A percentile compares a stretch with the other conserved stretches of the same genome.
Evolutionary conservation across 1,140 invertebrate genomes (phyloP).

Genomic region (Cherax quadricarinatus): DNA sequence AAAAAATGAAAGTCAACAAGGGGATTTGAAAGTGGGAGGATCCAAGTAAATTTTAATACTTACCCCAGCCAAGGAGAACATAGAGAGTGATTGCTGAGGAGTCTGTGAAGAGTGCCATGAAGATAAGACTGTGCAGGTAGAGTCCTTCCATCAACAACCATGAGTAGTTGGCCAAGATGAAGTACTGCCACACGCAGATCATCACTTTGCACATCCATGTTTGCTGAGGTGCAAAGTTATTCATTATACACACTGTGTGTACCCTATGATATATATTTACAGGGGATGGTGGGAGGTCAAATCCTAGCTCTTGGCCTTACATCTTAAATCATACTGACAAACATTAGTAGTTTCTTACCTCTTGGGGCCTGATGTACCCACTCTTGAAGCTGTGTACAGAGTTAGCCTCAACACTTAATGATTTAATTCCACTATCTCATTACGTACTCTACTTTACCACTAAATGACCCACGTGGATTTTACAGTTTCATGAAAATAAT

Average conservation of each 20-base stretch:
- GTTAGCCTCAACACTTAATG: too few species aligned
- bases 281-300: background rate
- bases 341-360: too few species aligned
- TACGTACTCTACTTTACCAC: too few species aligned
- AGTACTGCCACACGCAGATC: constrained; percentile 84
- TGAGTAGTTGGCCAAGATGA: constrained; percentile 86
- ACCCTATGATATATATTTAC: background rate
- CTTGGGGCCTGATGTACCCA: too few species aligned
- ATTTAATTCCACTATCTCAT: too few species aligned
- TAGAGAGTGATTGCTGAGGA: constrained; percentile 83
- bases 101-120: constrained; percentile 85
- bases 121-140: constrained; percentile 88
- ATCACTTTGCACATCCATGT: constrained; percentile 85
- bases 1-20: too few species aligned
- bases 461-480: too few species aligned
- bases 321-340: too few species aligned
- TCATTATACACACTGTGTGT: background rate
- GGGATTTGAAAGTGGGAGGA: too few species aligned
- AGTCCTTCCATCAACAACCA: constrained; percentile 91
- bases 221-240: background rate
- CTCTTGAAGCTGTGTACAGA: too few species aligned
- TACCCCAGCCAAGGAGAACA: constrained; percentile 86
- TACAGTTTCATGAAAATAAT: too few species aligned
- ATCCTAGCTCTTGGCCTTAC: too few species aligned
- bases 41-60: constrained; percentile 73